phyloP scores from a whole-genome alignment of 2,888 invertebrate species.

The Mesochorus sp. region DNA sequence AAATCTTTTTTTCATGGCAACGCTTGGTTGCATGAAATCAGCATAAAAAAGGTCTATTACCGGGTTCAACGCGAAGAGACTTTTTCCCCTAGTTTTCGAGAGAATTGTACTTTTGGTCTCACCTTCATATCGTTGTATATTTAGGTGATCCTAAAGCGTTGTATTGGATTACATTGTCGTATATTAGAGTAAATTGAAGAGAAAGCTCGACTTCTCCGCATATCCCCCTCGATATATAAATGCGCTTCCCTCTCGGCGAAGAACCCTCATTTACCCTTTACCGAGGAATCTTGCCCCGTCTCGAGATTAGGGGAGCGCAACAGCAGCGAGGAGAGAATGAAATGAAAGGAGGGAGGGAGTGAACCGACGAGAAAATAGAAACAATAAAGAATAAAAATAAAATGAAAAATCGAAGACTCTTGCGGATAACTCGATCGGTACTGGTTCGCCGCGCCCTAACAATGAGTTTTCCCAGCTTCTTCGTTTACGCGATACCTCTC shows the following conservation, averaged over 20 bases:
- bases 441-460: constrained; percentile 35
- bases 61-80: too few relatives aligned
- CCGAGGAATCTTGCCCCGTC: background rate
- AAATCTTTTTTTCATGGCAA: background rate
- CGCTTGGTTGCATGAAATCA: background rate
- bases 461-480: constrained; percentile 48
- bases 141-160: constrained; percentile 1
- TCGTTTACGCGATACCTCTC: constrained; percentile 6
- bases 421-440: constrained; percentile 50
- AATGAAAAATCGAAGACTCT: constrained; percentile 55
- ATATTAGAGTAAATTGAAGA: constrained; percentile 28
- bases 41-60: too few relatives aligned
- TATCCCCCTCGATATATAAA: too few relatives aligned
- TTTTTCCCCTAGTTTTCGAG: too few relatives aligned
- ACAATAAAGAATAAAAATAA: constrained; percentile 20
- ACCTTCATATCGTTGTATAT: background rate
- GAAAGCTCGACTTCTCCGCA: background rate
- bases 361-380: background rate
- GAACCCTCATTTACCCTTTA: background rate
- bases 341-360: constrained; percentile 1
- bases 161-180: constrained; percentile 36
- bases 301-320: background rate
- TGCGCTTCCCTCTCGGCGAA: background rate
- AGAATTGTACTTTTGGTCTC: background rate
- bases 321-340: background rate